phyloP scores from a whole-genome alignment of 2,888 invertebrate species.

The Cephus spinipes region DNA sequence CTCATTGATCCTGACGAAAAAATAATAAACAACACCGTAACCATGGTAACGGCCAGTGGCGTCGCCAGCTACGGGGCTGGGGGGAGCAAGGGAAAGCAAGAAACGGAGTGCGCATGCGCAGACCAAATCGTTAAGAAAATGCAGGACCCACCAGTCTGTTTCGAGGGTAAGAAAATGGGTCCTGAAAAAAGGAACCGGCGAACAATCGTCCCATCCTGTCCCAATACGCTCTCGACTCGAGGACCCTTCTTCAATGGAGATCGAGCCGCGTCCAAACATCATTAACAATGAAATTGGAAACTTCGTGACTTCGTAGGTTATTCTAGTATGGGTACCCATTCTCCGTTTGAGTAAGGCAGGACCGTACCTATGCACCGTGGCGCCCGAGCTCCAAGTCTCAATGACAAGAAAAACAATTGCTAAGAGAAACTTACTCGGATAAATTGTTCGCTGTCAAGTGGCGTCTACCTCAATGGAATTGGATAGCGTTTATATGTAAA shows the following conservation, averaged over 20 bases:
- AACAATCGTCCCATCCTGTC: background rate
- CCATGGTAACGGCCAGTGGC: background rate
- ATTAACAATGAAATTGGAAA: background rate
- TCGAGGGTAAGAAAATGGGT: background rate
- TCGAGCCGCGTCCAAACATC: background rate
- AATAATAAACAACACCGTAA: background rate
- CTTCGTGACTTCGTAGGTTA: background rate
- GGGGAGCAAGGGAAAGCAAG: background rate
- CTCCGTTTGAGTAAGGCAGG: background rate
- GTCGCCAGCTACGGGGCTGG: too few relatives aligned
- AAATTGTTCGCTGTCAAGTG: background rate
- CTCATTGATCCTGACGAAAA: background rate
- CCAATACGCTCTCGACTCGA: background rate
- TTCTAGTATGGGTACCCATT: background rate
- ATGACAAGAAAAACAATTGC: background rate
- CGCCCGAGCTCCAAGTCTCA: background rate
- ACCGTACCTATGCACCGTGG: background rate
- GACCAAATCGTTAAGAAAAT: background rate
- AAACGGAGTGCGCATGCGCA: background rate
- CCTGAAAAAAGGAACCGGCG: background rate
- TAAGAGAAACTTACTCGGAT: background rate
- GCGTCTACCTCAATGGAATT: background rate
- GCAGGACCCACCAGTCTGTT: background rate
- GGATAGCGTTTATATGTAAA: background rate
- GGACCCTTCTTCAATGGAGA: background rate